Evolutionary conservation across 2,888 invertebrate genomes (phyloP).

Genomic region (Hirtodrosophila cameraria): DNA sequence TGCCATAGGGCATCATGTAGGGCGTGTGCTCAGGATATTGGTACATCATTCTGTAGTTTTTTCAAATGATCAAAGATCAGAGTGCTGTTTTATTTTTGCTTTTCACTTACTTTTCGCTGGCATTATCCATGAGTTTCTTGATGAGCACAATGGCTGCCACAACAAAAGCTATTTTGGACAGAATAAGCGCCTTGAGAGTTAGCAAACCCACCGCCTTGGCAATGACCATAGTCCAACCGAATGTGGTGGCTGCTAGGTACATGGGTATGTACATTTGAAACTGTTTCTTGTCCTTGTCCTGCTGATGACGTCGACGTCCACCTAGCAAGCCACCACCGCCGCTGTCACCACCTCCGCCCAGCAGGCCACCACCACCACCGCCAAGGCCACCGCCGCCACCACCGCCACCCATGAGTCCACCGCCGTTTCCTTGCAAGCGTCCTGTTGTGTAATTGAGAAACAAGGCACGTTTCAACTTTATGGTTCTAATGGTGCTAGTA

Average conservation of each 20-base stretch:
- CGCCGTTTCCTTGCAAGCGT: constrained; percentile 66
- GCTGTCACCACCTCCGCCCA: constrained; percentile 51
- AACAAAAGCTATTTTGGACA: constrained; percentile 89
- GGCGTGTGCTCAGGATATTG: constrained; percentile 83
- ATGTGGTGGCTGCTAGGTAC: constrained; percentile 88
- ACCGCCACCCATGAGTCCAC: constrained; percentile 49
- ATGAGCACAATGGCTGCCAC: constrained; percentile 87
- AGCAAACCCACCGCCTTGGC: constrained; percentile 87
- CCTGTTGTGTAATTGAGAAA: constrained; percentile 52
- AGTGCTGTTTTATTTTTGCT: not conserved
- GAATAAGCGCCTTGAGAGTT: constrained; percentile 88
- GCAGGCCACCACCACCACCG: constrained; percentile 41
- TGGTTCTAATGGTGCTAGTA: constrained; percentile 46
- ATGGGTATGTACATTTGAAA: constrained; percentile 88
- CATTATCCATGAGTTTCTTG: constrained; percentile 87
- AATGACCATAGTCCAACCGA: constrained; percentile 87
- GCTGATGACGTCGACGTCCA: constrained; percentile 66
- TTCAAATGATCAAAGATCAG: too few species aligned
- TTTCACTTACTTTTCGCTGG: constrained; percentile 82
- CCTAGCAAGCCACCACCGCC: constrained; percentile 60
- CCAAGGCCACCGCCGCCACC: constrained; percentile 44
- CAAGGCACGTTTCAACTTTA: constrained; percentile 64
- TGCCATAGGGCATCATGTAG: constrained; percentile 84
- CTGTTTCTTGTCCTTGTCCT: constrained; percentile 86
- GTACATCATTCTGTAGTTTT: constrained; percentile 80